Percentiles rank a stretch among this genome's conserved stretches.
Evolutionary conservation across 2,797 vertebrate genomes (phyloP).

Genomic region (Cyclura pinguis): DNA sequence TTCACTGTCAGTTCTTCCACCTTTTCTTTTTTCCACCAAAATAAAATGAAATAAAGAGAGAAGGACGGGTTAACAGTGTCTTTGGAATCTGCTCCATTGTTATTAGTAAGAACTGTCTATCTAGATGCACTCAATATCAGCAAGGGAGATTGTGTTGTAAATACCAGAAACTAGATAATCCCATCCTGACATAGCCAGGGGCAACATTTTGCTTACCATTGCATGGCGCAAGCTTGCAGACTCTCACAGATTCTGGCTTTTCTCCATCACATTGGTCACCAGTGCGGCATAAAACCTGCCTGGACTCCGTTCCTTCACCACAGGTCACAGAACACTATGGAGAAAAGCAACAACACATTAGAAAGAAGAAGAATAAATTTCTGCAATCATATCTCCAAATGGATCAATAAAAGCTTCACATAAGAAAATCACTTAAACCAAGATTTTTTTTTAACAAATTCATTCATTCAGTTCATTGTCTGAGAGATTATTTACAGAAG

Average conservation of each 20-base stretch:
- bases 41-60: not conserved
- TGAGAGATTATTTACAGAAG: not conserved
- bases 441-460: not conserved
- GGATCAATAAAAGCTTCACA: not conserved
- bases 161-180: not conserved
- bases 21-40: too few relatives aligned
- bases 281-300: slow-evolving; percentile 87
- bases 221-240: slow-evolving; percentile 87
- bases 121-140: not conserved
- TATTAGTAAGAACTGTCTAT: not conserved
- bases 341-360: slow-evolving; percentile 76
- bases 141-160: too few relatives aligned
- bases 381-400: not conserved
- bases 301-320: slow-evolving; percentile 89
- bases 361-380: slow-evolving; percentile 3
- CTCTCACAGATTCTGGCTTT: slow-evolving; percentile 83
- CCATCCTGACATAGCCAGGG: fast-evolving
- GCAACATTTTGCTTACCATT: slow-evolving; percentile 79
- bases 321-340: slow-evolving; percentile 93
- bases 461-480: too few relatives aligned
- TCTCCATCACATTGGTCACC: slow-evolving; percentile 90
- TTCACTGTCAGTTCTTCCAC: too few relatives aligned
- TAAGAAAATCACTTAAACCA: not conserved
- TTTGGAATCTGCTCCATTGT: not conserved
- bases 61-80: not conserved